These are phyloP conservation scores for Oreotragus oreotragus DNA, from an alignment of 2,113 vertebrate species.

Conservation along the genomic window DNA sequence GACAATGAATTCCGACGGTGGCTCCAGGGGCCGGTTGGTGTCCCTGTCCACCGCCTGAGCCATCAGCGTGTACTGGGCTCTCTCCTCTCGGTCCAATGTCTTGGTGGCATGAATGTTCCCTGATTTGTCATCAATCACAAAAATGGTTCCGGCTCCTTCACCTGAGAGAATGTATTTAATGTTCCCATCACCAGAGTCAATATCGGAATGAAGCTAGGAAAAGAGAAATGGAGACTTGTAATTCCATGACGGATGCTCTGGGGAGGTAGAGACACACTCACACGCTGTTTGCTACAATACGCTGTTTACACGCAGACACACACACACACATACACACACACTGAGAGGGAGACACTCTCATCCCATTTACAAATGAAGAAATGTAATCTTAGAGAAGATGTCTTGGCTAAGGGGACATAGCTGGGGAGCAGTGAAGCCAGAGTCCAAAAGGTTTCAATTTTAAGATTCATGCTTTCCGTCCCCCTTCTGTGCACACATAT, in stretches of 20 bases:
- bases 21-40: slow-evolving; percentile 95
- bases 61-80: slow-evolving; percentile 96
- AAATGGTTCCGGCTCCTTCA: slow-evolving; percentile 98
- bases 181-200: slow-evolving; percentile 93
- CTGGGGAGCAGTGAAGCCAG: not conserved
- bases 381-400: not conserved
- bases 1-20: slow-evolving; percentile 97
- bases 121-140: slow-evolving; percentile 98
- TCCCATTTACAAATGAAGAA: not conserved
- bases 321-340: not conserved
- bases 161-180: slow-evolving; percentile 99
- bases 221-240: slow-evolving; percentile 62
- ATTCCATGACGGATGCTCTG: not conserved
- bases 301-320: not conserved
- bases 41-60: slow-evolving; percentile 95
- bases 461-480: not conserved
- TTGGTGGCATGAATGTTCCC: slow-evolving; percentile 99
- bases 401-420: not conserved
- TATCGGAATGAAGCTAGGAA: slow-evolving; percentile 95
- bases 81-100: slow-evolving; percentile 96
- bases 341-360: not conserved
- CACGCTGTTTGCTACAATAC: not conserved
- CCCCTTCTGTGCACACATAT: too few species aligned
- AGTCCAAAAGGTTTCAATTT: not conserved
- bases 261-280: not conserved